phyloP scores from a whole-genome alignment of 2,888 invertebrate genomes.

The Scaptodrosophila latifasciaeformis region DNA sequence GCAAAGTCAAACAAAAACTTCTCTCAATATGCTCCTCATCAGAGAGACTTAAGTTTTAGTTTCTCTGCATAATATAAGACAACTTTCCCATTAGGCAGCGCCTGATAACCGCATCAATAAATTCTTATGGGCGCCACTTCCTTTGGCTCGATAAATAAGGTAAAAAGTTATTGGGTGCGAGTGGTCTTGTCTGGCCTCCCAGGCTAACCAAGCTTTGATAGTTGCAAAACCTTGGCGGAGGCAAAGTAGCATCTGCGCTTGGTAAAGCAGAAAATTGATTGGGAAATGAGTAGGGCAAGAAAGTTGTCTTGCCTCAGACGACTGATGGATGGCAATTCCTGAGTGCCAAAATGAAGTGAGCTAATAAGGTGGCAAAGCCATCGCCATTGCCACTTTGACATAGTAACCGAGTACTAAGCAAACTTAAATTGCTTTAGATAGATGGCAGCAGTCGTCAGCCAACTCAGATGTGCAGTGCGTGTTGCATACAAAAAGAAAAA shows the following conservation, averaged over 20 bases:
- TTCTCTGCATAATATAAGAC: constrained; percentile 44
- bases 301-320: constrained; percentile 7
- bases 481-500: neutral
- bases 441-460: too few species aligned
- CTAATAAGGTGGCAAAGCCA: neutral
- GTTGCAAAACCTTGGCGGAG: too few species aligned
- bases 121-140: too few species aligned
- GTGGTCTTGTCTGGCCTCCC: too few species aligned
- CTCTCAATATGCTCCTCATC: constrained; percentile 50
- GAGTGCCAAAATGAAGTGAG: neutral
- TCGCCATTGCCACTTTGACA: neutral
- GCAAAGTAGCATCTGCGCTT: constrained; percentile 6
- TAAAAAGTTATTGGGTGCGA: too few species aligned
- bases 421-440: too few species aligned
- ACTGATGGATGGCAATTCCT: neutral
- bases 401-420: neutral
- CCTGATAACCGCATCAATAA: too few species aligned
- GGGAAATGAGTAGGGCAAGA: constrained; percentile 31
- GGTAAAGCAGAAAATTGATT: constrained; percentile 52
- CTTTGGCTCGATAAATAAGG: too few species aligned
- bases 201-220: too few species aligned
- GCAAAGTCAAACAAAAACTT: constrained; percentile 31
- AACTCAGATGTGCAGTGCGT: too few species aligned
- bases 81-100: too few species aligned
- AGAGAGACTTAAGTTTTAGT: constrained; percentile 2